These are phyloP conservation scores for Tragulus kanchil DNA, from an alignment of 2,113 vertebrate species.

Conservation along the genomic window DNA sequence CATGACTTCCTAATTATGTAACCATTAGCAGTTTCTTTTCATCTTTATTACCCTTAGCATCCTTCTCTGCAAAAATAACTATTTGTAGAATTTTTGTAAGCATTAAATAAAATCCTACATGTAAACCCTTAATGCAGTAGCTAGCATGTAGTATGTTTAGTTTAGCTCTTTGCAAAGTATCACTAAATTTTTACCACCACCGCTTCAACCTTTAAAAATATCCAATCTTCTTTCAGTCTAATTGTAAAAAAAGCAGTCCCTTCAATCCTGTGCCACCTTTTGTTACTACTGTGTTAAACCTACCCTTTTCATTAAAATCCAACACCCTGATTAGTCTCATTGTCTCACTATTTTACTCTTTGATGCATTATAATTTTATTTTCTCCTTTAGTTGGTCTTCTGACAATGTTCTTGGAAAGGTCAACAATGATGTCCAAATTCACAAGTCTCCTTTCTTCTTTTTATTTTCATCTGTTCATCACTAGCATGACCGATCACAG, in stretches of 20 bases:
- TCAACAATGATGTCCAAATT: not conserved
- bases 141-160: not conserved
- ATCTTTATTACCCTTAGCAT: not conserved
- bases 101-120: not conserved
- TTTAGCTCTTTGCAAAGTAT: constrained; percentile 33
- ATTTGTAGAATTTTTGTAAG: not conserved
- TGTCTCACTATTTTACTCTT: not conserved
- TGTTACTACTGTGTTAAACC: not conserved
- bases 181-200: not conserved
- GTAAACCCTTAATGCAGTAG: not conserved
- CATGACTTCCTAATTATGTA: not conserved
- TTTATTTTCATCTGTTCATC: too few species aligned
- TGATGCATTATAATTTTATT: not conserved
- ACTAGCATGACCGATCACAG: too few species aligned
- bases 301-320: not conserved
- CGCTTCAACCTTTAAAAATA: not conserved
- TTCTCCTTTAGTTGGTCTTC: not conserved
- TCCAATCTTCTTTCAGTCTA: not conserved
- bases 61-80: not conserved
- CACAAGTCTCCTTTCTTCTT: not conserved
- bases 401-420: constrained; percentile 25
- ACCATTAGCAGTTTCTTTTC: not conserved
- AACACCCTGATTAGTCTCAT: not conserved
- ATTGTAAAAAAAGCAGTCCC: not conserved
- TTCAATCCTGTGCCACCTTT: not conserved